Evolutionary conservation across 1,140 invertebrate species (phyloP).

Genomic region (Drosophila ananassae): DNA sequence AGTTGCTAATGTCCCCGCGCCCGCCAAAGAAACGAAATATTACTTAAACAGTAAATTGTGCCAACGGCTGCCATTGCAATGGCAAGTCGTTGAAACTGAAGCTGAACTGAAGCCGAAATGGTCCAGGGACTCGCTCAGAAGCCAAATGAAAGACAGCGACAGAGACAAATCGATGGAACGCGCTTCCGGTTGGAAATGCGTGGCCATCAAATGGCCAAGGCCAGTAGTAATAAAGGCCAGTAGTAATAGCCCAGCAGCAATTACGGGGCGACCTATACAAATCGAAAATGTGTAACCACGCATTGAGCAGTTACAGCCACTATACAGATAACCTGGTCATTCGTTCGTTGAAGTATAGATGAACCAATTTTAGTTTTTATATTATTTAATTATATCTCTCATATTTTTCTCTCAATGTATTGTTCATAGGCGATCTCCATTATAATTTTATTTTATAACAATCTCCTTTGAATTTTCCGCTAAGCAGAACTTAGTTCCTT

Average conservation of each 20-base stretch:
- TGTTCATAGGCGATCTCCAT: too few relatives aligned
- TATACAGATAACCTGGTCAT: neutral
- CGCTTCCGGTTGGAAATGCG: constrained; percentile 35
- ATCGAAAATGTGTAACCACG: constrained; percentile 9
- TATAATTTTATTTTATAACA: too few relatives aligned
- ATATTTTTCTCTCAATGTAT: too few relatives aligned
- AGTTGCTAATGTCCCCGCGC: constrained; percentile 20
- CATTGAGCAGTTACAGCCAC: neutral
- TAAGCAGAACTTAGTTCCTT: neutral
- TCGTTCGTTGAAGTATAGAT: too few relatives aligned
- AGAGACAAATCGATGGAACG: constrained; percentile 58
- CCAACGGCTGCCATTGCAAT: constrained; percentile 18
- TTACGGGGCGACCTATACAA: constrained; percentile 26
- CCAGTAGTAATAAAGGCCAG: constrained; percentile 36
- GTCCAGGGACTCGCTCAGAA: neutral
- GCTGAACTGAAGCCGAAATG: constrained; percentile 8
- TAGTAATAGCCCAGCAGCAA: constrained; percentile 19
- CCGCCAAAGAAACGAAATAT: constrained; percentile 57
- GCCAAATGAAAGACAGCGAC: constrained; percentile 31
- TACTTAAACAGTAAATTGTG: constrained; percentile 65
- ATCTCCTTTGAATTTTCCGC: neutral
- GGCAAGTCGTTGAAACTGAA: constrained; percentile 3
- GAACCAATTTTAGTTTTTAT: too few relatives aligned
- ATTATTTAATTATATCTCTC: too few relatives aligned
- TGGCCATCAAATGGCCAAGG: constrained; percentile 40